Evolutionary conservation across 2,888 invertebrate species (phyloP).

Genomic region (Tenthredo notha): DNA sequence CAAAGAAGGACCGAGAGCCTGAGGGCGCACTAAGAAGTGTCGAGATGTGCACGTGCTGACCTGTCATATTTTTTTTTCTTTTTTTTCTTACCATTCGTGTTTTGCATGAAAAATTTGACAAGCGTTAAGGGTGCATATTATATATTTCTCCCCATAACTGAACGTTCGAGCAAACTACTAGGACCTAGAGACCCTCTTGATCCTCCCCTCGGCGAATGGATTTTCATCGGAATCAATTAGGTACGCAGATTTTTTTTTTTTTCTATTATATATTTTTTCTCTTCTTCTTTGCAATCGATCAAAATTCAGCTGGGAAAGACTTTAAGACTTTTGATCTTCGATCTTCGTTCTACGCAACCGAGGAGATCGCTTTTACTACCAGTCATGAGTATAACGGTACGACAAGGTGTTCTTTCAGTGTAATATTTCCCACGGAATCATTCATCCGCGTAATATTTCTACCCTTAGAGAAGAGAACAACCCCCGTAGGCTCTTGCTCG

Average conservation of each 20-base stretch:
- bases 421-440: constrained; percentile 12
- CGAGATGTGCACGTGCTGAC: constrained; percentile 25
- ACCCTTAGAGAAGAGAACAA: not conserved
- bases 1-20: not conserved
- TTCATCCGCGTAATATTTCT: constrained; percentile 17
- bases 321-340: not conserved
- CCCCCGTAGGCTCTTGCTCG: not conserved
- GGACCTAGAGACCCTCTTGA: not conserved
- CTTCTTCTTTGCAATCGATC: not conserved
- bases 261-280: not conserved
- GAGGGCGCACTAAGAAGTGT: not conserved
- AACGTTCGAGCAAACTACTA: not conserved
- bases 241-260: not conserved
- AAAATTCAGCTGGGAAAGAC: not conserved
- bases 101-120: constrained; percentile 23
- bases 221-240: not conserved
- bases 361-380: not conserved
- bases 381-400: not conserved
- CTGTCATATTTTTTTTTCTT: constrained; percentile 15
- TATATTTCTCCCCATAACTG: not conserved
- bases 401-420: not conserved
- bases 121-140: constrained; percentile 48
- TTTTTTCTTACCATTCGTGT: not conserved
- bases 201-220: not conserved
- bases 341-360: not conserved